Conservation (phyloP, 2,113 vertebrate species). For the Phoxinus phoxinus region DNA sequence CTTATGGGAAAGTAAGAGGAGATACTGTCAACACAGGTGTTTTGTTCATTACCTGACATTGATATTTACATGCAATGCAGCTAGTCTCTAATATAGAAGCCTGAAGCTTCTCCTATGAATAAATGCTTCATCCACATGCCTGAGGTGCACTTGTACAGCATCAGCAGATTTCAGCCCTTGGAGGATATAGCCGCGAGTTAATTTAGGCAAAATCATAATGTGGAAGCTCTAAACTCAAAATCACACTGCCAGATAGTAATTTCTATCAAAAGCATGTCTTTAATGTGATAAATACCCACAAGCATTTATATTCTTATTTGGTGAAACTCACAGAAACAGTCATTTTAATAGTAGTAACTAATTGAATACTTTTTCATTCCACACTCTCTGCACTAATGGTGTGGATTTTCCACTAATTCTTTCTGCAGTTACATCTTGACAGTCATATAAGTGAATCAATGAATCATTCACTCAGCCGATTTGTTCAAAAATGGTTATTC, state of each 20-base stretch:
- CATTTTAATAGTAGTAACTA: neutral
- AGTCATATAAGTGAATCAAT: neutral
- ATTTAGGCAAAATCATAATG: conserved; percentile 25
- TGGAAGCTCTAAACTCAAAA: neutral
- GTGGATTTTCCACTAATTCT: too few species aligned
- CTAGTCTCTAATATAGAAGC: neutral
- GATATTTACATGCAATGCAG: conserved; percentile 21
- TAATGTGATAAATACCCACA: neutral
- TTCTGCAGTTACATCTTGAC: neutral
- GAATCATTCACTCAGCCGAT: neutral
- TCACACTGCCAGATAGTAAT: conserved; percentile 2
- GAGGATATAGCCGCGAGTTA: conserved; percentile 4
- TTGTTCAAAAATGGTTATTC: neutral
- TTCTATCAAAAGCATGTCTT: neutral
- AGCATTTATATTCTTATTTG: neutral
- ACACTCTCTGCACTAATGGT: too few species aligned
- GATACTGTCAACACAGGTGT: conserved; percentile 32
- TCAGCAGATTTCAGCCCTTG: conserved; percentile 35
- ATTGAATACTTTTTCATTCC: neutral
- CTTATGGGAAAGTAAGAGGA: neutral
- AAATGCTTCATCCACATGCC: conserved; percentile 27
- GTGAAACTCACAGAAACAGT: neutral
- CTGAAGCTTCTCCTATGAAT: conserved; percentile 29
- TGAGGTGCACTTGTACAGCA: conserved; percentile 2
- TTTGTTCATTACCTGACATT: conserved; percentile 22